Base-by-base conservation (phyloP, 2,797 vertebrate species). In the Sphenodon punctatus region DNA sequence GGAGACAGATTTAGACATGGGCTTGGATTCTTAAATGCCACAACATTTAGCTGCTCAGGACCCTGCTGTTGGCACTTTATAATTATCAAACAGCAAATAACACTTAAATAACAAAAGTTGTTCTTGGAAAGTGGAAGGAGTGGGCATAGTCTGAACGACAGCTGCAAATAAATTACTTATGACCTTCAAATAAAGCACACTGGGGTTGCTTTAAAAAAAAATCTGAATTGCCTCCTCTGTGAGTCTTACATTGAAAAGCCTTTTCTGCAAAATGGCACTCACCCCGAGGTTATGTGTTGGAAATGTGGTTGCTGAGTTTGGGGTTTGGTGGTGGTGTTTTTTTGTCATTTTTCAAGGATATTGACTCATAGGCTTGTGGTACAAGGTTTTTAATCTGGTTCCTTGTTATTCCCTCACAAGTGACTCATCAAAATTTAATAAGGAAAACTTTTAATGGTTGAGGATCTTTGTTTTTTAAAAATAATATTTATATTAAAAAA, bases 261-360 rank as follows among this genome's bases (percentile, higher is more conserved):
- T n/a, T n/a, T n/a, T n/a, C 13, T 12, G 7, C 7, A 48, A 49
- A 49, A 13, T 36, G 58, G 58, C 0, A 0, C 9, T 8, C 7
- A 2, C 38, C 38, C 38, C 56, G n/a, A n/a, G 84, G 8, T 5
- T 79, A 16, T 53, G 23, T 3, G 8, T 13, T 25, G 48, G 56
- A 0, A 5, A 30, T 38, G 45, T 77, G 39, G 3, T 5, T 65
- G 7, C 20, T 17, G 41, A 67, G 3, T 16, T 78, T 56, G 30
- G 30, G 53, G 17, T 43, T 82, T 10, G 25, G 61, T 25, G 17
- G 34, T 23, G 67, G 30, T 23, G 30, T n/a, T n/a, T n/a, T n/a
- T n/a, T n/a, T n/a, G n/a, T n/a, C n/a, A n/a, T n/a, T n/a, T n/a
- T n/a, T n/a, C n/a, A 43, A 60, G 77, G 55, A 1, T n/a, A 6